Percentiles rank a stretch among this genome's conserved stretches.
Evolutionary conservation across 2,797 vertebrate genomes (phyloP).

Genomic region (Mionectes olivaceus): DNA sequence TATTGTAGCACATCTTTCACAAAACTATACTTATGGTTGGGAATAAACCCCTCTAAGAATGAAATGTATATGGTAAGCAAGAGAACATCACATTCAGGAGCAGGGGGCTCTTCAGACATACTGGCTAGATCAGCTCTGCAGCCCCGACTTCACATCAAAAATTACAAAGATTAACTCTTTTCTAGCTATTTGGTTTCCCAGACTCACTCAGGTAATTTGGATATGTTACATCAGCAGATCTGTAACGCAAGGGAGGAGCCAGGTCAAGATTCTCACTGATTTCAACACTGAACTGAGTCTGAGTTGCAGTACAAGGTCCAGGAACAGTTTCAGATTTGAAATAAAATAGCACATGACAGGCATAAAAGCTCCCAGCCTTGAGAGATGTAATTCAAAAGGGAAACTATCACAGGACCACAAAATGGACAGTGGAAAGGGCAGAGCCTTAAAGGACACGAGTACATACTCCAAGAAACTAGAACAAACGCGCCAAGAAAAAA

Average conservation of each 20-base stretch:
- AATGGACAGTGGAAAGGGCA: not conserved
- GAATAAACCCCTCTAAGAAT: slow-evolving; percentile 8
- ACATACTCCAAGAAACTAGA: not conserved
- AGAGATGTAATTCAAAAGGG: not conserved
- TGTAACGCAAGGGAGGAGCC: not conserved
- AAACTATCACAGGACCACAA: not conserved
- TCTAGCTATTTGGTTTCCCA: not conserved
- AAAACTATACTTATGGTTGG: not conserved
- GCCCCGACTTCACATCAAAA: not conserved
- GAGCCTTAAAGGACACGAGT: not conserved
- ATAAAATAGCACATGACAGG: not conserved
- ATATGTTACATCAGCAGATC: not conserved
- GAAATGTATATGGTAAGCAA: slow-evolving; percentile 1
- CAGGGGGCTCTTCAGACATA: not conserved
- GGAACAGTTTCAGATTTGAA: not conserved
- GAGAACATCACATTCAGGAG: not conserved
- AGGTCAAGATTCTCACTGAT: not conserved
- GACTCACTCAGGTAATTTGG: not conserved
- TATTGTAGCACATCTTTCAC: not conserved
- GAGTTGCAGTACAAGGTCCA: not conserved
- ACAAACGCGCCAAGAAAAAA: not conserved
- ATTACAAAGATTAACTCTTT: not conserved
- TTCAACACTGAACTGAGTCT: not conserved
- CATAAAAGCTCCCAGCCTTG: not conserved
- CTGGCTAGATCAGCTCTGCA: not conserved